phyloP scores from a whole-genome alignment of 2,113 vertebrate species.

The Hippocampus guttulatus region DNA sequence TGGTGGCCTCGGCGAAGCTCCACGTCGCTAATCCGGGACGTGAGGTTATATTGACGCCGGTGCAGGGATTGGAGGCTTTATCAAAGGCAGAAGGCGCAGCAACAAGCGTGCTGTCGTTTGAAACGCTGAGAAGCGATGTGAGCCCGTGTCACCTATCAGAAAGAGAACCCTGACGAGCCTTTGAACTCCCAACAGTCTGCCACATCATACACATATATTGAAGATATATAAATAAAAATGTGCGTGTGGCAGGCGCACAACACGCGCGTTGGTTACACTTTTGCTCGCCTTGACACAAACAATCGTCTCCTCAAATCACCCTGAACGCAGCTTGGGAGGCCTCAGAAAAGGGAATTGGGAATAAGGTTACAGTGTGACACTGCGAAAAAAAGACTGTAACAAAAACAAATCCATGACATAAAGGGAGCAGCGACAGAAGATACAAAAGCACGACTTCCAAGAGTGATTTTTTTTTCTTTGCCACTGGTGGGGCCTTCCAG shows the following conservation, averaged over 20 bases:
- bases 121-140: conserved; percentile 28
- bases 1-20: neutral
- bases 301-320: conserved; percentile 30
- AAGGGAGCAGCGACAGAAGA: conserved; percentile 33
- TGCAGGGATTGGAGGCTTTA: conserved; percentile 3
- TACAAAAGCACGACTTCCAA: conserved; percentile 34
- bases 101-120: conserved; percentile 30
- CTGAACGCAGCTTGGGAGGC: conserved; percentile 28
- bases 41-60: conserved; percentile 20
- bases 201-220: conserved; percentile 22
- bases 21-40: conserved; percentile 14
- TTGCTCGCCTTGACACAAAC: conserved; percentile 20
- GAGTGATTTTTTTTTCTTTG: conserved; percentile 33
- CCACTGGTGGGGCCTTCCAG: conserved; percentile 34
- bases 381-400: conserved; percentile 21
- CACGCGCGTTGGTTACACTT: conserved; percentile 26
- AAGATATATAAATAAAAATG: neutral
- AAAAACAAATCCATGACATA: conserved; percentile 27
- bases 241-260: conserved; percentile 1
- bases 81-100: conserved; percentile 35
- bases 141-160: conserved; percentile 35
- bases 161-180: conserved; percentile 40
- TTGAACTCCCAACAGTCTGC: conserved; percentile 46
- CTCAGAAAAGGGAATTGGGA: conserved; percentile 36
- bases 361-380: conserved; percentile 22